phyloP scores from a whole-genome alignment of 2,113 vertebrate genomes.

The Onychostruthus taczanowskii region DNA sequence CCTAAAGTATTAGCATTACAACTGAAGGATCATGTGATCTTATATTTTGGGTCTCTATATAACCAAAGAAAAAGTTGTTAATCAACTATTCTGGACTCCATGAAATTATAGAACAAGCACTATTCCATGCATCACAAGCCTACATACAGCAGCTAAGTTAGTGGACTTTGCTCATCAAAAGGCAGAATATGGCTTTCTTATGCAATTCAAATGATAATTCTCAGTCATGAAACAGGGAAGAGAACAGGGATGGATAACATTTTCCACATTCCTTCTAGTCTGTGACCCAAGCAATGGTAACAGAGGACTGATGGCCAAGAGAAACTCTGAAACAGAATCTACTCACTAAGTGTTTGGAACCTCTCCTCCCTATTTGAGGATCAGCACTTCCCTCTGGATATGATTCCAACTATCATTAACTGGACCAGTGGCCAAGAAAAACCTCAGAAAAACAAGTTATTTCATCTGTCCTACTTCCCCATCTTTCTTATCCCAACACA shows the following conservation, averaged over 20 bases:
- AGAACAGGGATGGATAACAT: background rate
- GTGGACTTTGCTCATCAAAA: background rate
- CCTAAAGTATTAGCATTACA: background rate
- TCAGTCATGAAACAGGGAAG: background rate
- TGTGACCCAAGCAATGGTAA: slow-evolving; percentile 18
- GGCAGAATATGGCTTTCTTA: background rate
- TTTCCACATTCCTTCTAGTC: slow-evolving; percentile 28
- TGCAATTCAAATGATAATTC: background rate
- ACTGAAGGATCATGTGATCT: background rate
- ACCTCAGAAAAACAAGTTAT: background rate
- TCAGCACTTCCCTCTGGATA: background rate
- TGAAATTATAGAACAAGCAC: background rate
- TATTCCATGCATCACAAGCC: background rate
- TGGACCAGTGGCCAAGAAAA: slow-evolving; percentile 27
- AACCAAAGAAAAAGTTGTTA: background rate
- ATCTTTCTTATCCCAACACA: background rate
- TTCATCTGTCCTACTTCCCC: background rate
- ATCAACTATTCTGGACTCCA: background rate
- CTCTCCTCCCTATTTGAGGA: slow-evolving; percentile 7
- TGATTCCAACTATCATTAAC: background rate
- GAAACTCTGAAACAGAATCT: slow-evolving; percentile 65
- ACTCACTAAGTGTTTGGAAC: slow-evolving; percentile 46
- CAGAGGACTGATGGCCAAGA: slow-evolving; percentile 42
- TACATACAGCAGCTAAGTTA: background rate
- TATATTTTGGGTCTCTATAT: background rate